Base-by-base conservation (phyloP, 2,113 vertebrate species). In the Odocoileus hemionus region DNA sequence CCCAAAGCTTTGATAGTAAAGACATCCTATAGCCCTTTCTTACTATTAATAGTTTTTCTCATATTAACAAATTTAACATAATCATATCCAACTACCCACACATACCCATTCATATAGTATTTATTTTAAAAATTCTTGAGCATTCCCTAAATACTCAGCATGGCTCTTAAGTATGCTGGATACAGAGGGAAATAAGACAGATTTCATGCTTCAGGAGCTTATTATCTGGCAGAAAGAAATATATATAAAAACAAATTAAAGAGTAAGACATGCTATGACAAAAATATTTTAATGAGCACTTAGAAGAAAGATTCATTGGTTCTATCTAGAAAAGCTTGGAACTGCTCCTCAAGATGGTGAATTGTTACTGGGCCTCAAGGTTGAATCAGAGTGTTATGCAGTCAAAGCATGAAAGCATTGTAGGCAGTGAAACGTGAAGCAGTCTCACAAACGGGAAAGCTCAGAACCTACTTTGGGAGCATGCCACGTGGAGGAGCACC, bases 151-250 rank as follows among this genome's bases (percentile, higher is more conserved):
- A 19, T 55, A 70, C 52, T 83, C 94, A 50, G 57, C 33, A 84
- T 92, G 39, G 13, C n/a, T 50, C 5, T 54, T 58, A 92, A 86
- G 36, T 93, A n/a, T 3, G 85, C 0, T 58, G 19, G 16, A 21
- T 74, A 80, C 4, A 96, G 14, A 92, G 26, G 4, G 2, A 30
- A 96, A 92, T 64, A 79, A 70, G 26, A 52, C 14, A 52, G 67
- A 83, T 7, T 86, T 94, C n/a, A 61, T 83, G 45, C 57, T 83
- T 96, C 11, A 64, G 67, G 76, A 94, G 36, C 36, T 96, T 55
- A n/a, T 50, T 88, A 88, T 86, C 39, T 93, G 25, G n/a, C 28
- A 94, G 17, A 86, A 6, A 97, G 28, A 94, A 83, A 92, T 43
- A 33, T 45, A 21, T 26, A 9, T 60, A 79, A 30, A 79, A 97